These are phyloP conservation scores for Drosophila neutralis DNA, from an alignment of 2,888 invertebrate species.

Conservation along the genomic window DNA sequence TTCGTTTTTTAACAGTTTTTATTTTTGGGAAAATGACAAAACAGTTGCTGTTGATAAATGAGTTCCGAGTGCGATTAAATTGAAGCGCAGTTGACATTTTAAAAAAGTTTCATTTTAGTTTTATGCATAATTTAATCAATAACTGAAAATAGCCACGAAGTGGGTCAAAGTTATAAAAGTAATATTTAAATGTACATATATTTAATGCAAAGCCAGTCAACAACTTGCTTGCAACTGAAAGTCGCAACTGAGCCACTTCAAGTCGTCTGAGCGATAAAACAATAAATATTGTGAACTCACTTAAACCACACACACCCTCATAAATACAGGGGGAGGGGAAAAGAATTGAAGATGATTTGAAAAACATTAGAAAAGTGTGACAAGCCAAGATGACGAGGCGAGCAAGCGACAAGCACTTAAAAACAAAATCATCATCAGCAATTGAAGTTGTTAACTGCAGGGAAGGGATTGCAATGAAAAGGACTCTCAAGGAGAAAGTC, in stretches of 20 bases:
- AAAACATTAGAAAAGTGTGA: slow-evolving; percentile 47
- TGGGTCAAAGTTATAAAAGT: neutral
- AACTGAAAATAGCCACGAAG: neutral
- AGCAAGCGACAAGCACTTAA: slow-evolving; percentile 63
- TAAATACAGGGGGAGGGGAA: neutral
- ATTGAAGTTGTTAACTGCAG: slow-evolving; percentile 67
- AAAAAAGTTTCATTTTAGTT: neutral
- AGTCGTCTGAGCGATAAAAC: slow-evolving; percentile 43
- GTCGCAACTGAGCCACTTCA: slow-evolving; percentile 26
- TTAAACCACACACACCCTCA: slow-evolving; percentile 3
- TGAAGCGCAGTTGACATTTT: neutral
- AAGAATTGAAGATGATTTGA: slow-evolving; percentile 31
- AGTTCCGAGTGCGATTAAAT: slow-evolving; percentile 26
- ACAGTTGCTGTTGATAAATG: slow-evolving; percentile 52
- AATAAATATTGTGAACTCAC: slow-evolving; percentile 47
- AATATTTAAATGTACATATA: neutral
- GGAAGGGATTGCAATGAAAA: neutral
- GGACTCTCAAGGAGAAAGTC: slow-evolving; percentile 31
- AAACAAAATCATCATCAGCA: slow-evolving; percentile 71
- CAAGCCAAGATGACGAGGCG: slow-evolving; percentile 40
- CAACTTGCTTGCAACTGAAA: slow-evolving; percentile 7
- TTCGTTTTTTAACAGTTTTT: slow-evolving; percentile 18
- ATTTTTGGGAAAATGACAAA: slow-evolving; percentile 50
- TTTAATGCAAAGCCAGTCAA: slow-evolving; percentile 15
- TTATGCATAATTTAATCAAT: slow-evolving; percentile 4